Evolutionary conservation across 2,888 invertebrate genomes (phyloP), one percentile per base, ranked within the genome.

Genomic region (Eupelmus urozonus): DNA sequence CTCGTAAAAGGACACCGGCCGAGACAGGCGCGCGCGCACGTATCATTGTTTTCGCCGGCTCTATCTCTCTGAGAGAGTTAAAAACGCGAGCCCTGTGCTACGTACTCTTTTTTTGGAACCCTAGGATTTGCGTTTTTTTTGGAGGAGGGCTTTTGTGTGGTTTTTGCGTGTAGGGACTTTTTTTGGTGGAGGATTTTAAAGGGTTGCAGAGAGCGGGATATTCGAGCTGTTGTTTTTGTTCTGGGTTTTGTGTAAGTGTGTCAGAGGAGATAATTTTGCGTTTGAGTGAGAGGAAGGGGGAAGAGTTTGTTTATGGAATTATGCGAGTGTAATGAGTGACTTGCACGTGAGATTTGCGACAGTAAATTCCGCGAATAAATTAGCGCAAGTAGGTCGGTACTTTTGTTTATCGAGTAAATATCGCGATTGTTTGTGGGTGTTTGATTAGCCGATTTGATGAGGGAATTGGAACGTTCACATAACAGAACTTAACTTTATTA

Each of bases 1-100:
- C 67, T 69, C 57, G 81, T 80, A 81, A 79, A 73, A 75, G 71
- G 80, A 81, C 72, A 80, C 78, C 70, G 45, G 18, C 34, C 13
- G 55, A 42, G 34, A 42, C 20, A 45, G 27, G 65, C 53, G 20
- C 34, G 62, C 5, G 16, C 55, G 23, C 51, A 16, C 34, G 53
- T 57, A 69, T 79, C 78, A 59, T 75, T 78, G 78, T 75, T 78
- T 65, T 65, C 45, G 25, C 34, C 40, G 13, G n/a, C 45, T 62
- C 20, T 51, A 9, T 45, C 16, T 45, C 42, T 18, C 45, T 16
- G 45, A 16, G 16, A 63, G 45, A 20, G 23, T 27, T 51, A 1
- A 27, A 51, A 27, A 18, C 7, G 1, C 20, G n/a, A n/a, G n/a
- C n/a, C n/a, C n/a, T n/a, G n/a, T n/a, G n/a, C n/a, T n/a, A n/a